Conservation (phyloP, 2,888 invertebrate species). For the Cabera pusaria region DNA sequence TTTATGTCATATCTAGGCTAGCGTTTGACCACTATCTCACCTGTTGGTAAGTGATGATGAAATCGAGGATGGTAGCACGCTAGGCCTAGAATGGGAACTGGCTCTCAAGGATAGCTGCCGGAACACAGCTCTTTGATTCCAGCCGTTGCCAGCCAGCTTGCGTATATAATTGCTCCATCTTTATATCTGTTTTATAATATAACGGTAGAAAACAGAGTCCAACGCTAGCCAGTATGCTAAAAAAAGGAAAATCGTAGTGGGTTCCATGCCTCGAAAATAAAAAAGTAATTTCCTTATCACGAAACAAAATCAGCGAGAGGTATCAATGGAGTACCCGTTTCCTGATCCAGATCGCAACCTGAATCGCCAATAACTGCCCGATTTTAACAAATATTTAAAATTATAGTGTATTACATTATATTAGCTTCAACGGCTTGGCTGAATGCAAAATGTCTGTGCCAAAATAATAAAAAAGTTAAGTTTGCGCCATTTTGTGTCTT, state of each 20-base stretch:
- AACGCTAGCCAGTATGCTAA: too few species aligned
- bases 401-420: constrained; percentile 26
- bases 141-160: too few species aligned
- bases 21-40: too few species aligned
- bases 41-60: too few species aligned
- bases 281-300: constrained; percentile 16
- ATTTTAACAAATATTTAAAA: constrained; percentile 19
- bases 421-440: constrained; percentile 18
- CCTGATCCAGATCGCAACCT: constrained; percentile 17
- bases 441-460: constrained; percentile 5
- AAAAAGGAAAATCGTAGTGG: not conserved
- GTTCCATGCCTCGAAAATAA: constrained; percentile 5
- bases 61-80: too few species aligned
- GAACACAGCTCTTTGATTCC: too few species aligned
- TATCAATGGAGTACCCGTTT: constrained; percentile 20
- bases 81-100: too few species aligned
- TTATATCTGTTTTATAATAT: too few species aligned
- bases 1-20: too few species aligned
- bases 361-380: constrained; percentile 22
- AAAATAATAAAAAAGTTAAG: constrained; percentile 2
- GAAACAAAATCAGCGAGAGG: constrained; percentile 10
- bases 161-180: too few species aligned
- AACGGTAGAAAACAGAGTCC: too few species aligned
- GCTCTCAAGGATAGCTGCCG: too few species aligned
- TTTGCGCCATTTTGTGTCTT: constrained; percentile 15